Conservation (phyloP, 2,797 vertebrate genomes). For the Mareca strepera region DNA sequence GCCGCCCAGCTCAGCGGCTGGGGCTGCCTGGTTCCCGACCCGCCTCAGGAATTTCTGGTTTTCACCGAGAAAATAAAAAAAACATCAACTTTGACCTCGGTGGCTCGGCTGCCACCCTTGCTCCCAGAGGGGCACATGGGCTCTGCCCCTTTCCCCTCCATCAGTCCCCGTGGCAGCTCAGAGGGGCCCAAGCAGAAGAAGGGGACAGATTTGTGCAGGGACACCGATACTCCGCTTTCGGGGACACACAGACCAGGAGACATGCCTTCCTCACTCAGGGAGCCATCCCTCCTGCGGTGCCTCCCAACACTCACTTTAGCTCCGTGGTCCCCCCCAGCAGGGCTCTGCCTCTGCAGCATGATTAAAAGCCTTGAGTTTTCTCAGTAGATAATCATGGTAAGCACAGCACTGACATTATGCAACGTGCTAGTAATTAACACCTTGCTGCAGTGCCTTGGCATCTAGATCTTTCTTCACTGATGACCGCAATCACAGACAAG, state of each 20-base stretch:
- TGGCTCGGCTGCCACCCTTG: neutral
- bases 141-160: neutral
- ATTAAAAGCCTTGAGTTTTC: constrained; percentile 17
- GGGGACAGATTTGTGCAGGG: neutral
- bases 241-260: neutral
- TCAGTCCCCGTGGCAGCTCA: neutral
- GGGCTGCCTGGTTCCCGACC: neutral
- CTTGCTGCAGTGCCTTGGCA: neutral
- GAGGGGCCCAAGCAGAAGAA: neutral
- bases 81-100: neutral
- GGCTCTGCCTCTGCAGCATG: neutral
- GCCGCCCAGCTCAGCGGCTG: neutral
- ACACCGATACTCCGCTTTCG: neutral
- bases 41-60: neutral
- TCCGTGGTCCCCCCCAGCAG: neutral
- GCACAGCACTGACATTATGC: neutral
- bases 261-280: neutral
- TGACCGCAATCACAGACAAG: neutral
- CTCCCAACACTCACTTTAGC: neutral
- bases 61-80: neutral
- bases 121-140: neutral
- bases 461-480: neutral
- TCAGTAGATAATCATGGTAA: neutral
- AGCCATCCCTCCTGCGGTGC: neutral
- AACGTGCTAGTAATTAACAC: neutral